phyloP scores from a whole-genome alignment of 2,113 vertebrate species.

The Melanerpes formicivorus region DNA sequence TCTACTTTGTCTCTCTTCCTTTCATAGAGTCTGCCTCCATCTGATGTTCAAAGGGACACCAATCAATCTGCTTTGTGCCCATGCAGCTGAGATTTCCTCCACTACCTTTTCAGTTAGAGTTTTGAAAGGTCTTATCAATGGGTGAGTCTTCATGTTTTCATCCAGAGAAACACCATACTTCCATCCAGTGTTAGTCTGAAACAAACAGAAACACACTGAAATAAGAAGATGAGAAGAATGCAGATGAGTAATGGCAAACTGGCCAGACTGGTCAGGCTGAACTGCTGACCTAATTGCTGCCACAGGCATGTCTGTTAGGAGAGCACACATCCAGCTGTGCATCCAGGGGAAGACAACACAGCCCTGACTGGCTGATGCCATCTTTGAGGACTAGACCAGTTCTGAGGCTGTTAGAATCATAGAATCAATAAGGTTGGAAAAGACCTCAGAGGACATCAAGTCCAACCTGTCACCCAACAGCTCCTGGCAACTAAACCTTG shows the following conservation, averaged over 20 bases:
- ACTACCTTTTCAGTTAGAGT: constrained; percentile 93
- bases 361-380: background rate
- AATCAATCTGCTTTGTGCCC: background rate
- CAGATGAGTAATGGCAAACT: background rate
- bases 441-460: too few species aligned
- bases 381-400: background rate
- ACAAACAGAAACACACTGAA: background rate
- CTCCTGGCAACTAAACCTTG: too few species aligned
- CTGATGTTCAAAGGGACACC: background rate
- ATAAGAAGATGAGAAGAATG: background rate
- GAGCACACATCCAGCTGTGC: background rate
- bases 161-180: constrained; percentile 91
- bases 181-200: constrained; percentile 92
- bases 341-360: accelerated
- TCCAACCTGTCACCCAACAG: too few species aligned
- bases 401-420: background rate
- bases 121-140: constrained; percentile 93
- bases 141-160: constrained; percentile 92
- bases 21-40: background rate
- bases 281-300: background rate
- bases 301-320: background rate
- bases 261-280: background rate
- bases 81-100: background rate
- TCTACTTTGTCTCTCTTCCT: background rate
- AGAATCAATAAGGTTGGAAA: too few species aligned